These are phyloP conservation scores for Drosophila mojavensis DNA, from an alignment of 1,140 invertebrate genomes.

Conservation along the genomic window DNA sequence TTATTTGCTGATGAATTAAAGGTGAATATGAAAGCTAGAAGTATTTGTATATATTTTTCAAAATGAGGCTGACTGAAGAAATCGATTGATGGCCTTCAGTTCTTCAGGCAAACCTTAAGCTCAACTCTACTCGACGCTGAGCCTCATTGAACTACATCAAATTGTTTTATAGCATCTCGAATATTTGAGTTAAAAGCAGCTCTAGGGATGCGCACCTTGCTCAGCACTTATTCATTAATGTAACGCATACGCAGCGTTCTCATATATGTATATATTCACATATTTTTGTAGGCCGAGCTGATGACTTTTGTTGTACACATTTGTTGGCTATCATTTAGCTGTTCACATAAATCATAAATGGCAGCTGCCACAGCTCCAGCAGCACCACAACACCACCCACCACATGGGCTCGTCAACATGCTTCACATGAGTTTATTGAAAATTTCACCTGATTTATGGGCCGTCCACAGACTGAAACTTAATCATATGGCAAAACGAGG, in stretches of 20 bases:
- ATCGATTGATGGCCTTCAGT: too few relatives aligned
- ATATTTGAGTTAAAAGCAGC: slow-evolving; percentile 61
- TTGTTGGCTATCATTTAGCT: slow-evolving; percentile 51
- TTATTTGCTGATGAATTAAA: too few relatives aligned
- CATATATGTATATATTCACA: slow-evolving; percentile 35
- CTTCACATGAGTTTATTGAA: slow-evolving; percentile 64
- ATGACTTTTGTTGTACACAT: slow-evolving; percentile 32
- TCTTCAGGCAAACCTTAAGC: too few relatives aligned
- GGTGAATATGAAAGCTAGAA: too few relatives aligned
- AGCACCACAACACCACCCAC: slow-evolving; percentile 12
- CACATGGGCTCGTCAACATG: slow-evolving; percentile 54
- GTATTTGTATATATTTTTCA: too few relatives aligned
- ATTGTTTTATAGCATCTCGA: slow-evolving; percentile 6
- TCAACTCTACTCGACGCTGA: too few relatives aligned
- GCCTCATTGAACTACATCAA: too few relatives aligned
- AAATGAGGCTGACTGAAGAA: too few relatives aligned
- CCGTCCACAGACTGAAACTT: slow-evolving; percentile 42
- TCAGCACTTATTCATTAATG: slow-evolving; percentile 44
- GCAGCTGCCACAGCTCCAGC: slow-evolving; percentile 23
- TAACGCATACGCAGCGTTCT: slow-evolving; percentile 47
- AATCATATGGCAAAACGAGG: slow-evolving; percentile 49
- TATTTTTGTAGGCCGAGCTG: slow-evolving; percentile 29
- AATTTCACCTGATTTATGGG: slow-evolving; percentile 67
- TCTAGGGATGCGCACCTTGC: not conserved
- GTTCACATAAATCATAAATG: slow-evolving; percentile 61